These are phyloP conservation scores for Gallinago jamesoni DNA, from an alignment of 2,113 vertebrate genomes.

Conservation along the genomic window DNA sequence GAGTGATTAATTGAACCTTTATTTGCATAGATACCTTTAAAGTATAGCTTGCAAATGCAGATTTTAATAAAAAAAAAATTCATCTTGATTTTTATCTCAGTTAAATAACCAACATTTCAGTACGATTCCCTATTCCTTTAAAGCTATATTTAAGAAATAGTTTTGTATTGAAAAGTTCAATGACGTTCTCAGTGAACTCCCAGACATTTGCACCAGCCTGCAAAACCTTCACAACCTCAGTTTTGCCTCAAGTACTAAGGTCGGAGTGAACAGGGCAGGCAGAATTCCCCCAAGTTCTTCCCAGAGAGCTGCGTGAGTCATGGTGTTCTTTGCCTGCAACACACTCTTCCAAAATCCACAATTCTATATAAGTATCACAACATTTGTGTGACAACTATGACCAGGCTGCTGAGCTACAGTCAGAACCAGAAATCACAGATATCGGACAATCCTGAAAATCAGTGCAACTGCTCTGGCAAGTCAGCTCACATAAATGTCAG, in stretches of 20 bases:
- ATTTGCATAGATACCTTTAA: background rate
- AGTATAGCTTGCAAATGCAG: background rate
- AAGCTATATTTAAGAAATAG: background rate
- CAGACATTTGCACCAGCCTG: background rate
- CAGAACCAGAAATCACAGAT: background rate
- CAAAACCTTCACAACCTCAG: background rate
- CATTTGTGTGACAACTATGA: background rate
- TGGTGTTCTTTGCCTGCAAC: background rate
- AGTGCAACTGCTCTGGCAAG: background rate
- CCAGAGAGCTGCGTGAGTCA: background rate
- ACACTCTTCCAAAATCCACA: background rate
- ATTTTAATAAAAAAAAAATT: background rate
- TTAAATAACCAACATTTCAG: background rate
- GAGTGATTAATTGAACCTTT: background rate
- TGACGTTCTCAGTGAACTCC: background rate
- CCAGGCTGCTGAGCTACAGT: background rate
- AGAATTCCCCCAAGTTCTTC: background rate
- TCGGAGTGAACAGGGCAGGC: background rate
- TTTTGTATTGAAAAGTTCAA: background rate
- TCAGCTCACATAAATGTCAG: background rate
- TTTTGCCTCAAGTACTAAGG: background rate
- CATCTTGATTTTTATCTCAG: background rate
- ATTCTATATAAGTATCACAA: background rate
- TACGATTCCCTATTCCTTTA: background rate
- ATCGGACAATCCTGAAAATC: background rate